Evolutionary conservation across 2,797 vertebrate genomes (phyloP), one percentile per base, ranked within the genome.

Genomic region (Pangasius krempfi): DNA sequence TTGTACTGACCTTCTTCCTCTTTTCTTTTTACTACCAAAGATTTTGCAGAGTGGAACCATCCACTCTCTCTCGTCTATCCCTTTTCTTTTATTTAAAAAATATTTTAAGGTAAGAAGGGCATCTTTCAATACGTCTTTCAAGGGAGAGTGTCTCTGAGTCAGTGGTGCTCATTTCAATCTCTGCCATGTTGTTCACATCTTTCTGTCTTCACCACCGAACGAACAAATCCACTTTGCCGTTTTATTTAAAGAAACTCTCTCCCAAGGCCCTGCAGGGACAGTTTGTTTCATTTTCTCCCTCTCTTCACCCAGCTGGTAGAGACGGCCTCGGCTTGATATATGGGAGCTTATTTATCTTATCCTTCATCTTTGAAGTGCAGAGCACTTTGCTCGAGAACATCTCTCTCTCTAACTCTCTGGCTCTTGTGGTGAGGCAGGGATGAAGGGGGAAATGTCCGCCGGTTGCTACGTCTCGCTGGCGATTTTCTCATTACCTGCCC

Each of bases 401-500:
- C 84, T 56, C 76, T 85, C 75, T 68, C 79, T 72, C 58, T 30
- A 6, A 16, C 30, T 81, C 81, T 84, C 62, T n/a, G 9, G 20
- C 54, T 86, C 54, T 86, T 30, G 47, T 33, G 82, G 40, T 22
- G 25, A 58, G 30, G 47, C 22, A 58, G 81, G 60, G 54, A 79
- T 64, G 56, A 83, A 58, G 66, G 52, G 64, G 37, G 73, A 88
- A 72, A 82, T 90, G 84, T 86, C 91, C 90, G 88, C 88, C 86
- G 90, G 89, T 86, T 72, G 76, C 78, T 54, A 68, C 86, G 81
- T 89, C 87, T 91, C 91, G 92, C 93, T 92, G 92, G 89, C 93
- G 93, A 93, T 92, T 91, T 33, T 22, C 91, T 91, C 50, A 1
- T 88, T 90, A 89, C 87, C 88, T 80, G 89, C 89, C 86, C 87